These are phyloP conservation scores for Trichosurus vulpecula DNA, from an alignment of 2,797 vertebrate genomes.

Conservation along the genomic window DNA sequence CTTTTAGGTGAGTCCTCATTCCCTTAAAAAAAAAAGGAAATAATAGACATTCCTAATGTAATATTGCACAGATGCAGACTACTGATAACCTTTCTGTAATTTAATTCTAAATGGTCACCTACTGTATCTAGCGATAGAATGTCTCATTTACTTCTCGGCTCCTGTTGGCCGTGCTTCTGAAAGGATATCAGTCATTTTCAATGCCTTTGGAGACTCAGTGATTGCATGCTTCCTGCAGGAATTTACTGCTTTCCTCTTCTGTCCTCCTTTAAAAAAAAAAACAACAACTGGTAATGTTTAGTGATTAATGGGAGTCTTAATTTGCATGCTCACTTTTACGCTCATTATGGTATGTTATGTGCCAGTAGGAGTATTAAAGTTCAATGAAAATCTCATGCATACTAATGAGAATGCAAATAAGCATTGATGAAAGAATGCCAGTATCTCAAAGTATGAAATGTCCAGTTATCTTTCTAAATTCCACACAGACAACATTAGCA, in stretches of 20 bases:
- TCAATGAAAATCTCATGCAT: conserved; percentile 93
- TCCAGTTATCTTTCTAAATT: conserved; percentile 79
- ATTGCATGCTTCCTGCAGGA: conserved; percentile 63
- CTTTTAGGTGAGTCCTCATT: not conserved
- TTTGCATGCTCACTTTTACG: conserved; percentile 91
- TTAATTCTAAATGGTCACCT: conserved; percentile 73
- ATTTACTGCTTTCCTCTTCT: conserved; percentile 74
- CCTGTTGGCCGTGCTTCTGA: conserved; percentile 64
- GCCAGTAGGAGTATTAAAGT: conserved; percentile 92
- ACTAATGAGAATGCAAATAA: conserved; percentile 93
- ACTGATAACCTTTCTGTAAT: conserved; percentile 68
- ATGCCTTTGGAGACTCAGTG: conserved; percentile 67
- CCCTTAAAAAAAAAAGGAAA: conserved; percentile 63
- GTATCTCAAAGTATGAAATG: conserved; percentile 85
- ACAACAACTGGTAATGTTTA: conserved; percentile 84
- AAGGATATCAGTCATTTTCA: conserved; percentile 73
- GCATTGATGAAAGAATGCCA: conserved; percentile 85
- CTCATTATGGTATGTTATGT: conserved; percentile 91
- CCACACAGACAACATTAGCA: conserved; percentile 62
- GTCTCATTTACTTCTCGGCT: conserved; percentile 67
- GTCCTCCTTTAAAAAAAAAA: conserved; percentile 52
- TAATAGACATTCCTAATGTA: conserved; percentile 53
- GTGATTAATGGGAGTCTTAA: conserved; percentile 93
- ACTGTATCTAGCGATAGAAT: conserved; percentile 67
- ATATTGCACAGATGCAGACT: conserved; percentile 60